phyloP scores from a whole-genome alignment of 92 coral and sea anemone species.

The Palythoa grandis region DNA sequence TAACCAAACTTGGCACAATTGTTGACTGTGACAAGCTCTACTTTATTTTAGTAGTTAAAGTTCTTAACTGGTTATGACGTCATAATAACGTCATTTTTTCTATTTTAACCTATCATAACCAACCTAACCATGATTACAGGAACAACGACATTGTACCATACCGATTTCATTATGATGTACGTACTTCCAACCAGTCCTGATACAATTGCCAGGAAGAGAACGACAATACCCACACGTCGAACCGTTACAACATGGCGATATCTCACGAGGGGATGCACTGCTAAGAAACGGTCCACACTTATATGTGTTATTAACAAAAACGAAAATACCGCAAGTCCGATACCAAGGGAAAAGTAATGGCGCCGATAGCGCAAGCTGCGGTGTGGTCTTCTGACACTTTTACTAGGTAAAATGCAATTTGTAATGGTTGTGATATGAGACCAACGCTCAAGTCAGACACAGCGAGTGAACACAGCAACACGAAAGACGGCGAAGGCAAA shows the following conservation, averaged over 20 bases:
- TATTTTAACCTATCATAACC: no score
- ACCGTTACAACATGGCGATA: conserved; percentile 22
- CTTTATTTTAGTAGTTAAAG: no score
- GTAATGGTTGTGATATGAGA: conserved; percentile 21
- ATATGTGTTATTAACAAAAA: conserved; percentile 25
- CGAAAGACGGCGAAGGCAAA: conserved; percentile 20
- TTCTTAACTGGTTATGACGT: no score
- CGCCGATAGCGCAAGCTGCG: conserved; percentile 1
- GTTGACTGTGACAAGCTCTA: no score
- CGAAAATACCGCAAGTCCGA: conserved; percentile 26
- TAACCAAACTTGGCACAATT: no score
- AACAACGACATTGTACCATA: conserved; percentile 21
- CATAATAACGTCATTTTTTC: no score
- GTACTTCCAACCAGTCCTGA: conserved; percentile 14
- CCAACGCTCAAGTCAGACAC: conserved; percentile 31
- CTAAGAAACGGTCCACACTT: conserved; percentile 35
- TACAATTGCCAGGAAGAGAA: not conserved
- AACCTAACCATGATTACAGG: not conserved
- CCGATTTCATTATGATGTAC: conserved; percentile 1
- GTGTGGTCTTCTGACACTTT: not conserved
- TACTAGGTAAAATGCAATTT: not conserved
- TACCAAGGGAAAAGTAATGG: conserved; percentile 33
- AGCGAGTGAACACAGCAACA: conserved; percentile 14
- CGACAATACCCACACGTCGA: not conserved
- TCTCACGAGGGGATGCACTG: conserved; percentile 13